phyloP scores from a whole-genome alignment of 2,113 vertebrate genomes.

The Saccopteryx bilineata region DNA sequence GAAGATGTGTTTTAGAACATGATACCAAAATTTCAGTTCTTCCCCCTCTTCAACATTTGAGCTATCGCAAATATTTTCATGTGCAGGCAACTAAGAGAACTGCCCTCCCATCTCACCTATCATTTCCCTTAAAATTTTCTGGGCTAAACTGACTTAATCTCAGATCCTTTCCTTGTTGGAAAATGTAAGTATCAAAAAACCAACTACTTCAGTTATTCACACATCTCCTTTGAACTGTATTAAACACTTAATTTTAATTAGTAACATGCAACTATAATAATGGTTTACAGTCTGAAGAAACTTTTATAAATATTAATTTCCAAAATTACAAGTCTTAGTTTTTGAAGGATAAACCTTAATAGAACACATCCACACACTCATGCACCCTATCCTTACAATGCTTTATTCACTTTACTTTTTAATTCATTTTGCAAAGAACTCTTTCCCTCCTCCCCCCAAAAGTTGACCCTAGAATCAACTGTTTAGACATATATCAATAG shows the following conservation, averaged over 20 bases:
- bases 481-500: constrained; percentile 46
- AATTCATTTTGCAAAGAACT: background rate
- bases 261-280: constrained; percentile 32
- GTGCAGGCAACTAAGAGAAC: background rate
- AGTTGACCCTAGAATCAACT: background rate
- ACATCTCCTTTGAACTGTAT: background rate
- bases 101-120: background rate
- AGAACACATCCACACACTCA: background rate
- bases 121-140: background rate
- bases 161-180: background rate
- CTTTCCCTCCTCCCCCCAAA: background rate
- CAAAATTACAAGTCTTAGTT: background rate
- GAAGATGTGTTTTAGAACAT: background rate
- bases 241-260: constrained; percentile 38
- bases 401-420: constrained; percentile 27
- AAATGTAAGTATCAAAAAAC: background rate
- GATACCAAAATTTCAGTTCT: background rate
- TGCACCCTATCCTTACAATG: background rate
- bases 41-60: background rate
- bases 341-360: background rate
- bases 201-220: background rate
- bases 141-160: background rate
- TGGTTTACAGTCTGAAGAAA: constrained; percentile 11
- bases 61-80: background rate
- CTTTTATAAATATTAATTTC: constrained; percentile 10